A percentile compares a stretch with the other conserved stretches of the same genome.
phyloP scores from a whole-genome alignment of 2,888 invertebrate species.

The Trichogramma dendrolimi region DNA sequence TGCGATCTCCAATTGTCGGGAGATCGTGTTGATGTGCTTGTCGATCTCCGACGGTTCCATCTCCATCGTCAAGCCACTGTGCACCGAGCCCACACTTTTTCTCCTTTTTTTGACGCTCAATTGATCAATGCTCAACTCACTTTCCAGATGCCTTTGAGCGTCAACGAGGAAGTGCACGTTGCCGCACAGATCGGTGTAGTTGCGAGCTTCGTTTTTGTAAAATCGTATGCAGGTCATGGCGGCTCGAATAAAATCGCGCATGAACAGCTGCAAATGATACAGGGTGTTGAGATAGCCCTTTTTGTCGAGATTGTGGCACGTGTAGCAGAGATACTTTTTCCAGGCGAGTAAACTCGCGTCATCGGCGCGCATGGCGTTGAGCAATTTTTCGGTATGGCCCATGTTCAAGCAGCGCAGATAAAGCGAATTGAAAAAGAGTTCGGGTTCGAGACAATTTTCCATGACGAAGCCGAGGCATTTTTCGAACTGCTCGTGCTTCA shows the following conservation, averaged over 20 bases:
- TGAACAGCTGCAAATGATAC: constrained; percentile 68
- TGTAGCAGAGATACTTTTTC: constrained; percentile 68
- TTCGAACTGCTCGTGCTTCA: constrained; percentile 66
- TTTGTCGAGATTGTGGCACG: constrained; percentile 69
- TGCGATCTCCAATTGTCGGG: constrained; percentile 75
- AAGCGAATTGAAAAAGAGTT: constrained; percentile 68
- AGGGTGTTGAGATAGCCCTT: constrained; percentile 67
- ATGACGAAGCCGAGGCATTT: constrained; percentile 69
- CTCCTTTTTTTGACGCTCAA: constrained; percentile 35
- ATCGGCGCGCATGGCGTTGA: constrained; percentile 62
- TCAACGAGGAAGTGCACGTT: constrained; percentile 57
- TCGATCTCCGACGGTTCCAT: constrained; percentile 69
- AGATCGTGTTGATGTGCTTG: constrained; percentile 73
- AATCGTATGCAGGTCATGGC: constrained; percentile 76
- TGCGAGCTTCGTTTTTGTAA: constrained; percentile 62
- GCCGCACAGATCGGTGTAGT: constrained; percentile 57
- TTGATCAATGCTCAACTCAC: constrained; percentile 52
- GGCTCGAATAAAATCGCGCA: constrained; percentile 71
- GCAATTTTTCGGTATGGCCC: constrained; percentile 60
- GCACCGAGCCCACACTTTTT: constrained; percentile 35
- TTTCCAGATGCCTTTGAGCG: constrained; percentile 65
- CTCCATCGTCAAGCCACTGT: constrained; percentile 60
- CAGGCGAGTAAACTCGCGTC: constrained; percentile 67
- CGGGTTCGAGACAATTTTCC: constrained; percentile 65
- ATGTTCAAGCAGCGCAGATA: constrained; percentile 66